Evolutionary conservation across 2,888 invertebrate genomes (phyloP), one percentile per base, ranked within the genome.

Genomic region (Dynastes maya): DNA sequence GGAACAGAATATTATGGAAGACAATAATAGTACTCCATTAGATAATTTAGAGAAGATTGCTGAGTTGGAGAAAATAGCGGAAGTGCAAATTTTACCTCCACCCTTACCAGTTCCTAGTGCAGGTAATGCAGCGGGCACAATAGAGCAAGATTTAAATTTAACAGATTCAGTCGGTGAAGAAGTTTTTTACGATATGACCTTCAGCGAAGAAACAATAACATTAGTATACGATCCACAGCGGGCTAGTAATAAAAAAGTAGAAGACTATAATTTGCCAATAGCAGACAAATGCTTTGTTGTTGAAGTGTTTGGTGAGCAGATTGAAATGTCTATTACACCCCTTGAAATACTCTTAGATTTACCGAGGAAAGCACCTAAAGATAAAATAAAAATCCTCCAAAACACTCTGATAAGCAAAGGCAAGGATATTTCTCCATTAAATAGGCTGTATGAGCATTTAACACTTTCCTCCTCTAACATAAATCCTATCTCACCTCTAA

Each of bases 271-370:
- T 79, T 80, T 81, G 6, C 78, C 76, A 13, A 74, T 84, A 67
- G 80, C 84, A 22, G 78, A 78, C 2, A 84, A 82, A 79, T 80
- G 77, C 64, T 82, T 85, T 49, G 80, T 81, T 9, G 86, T 84
- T 3, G 83, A 83, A 74, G 83, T 86, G 13, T 86, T 82, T 65
- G 78, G 85, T 8, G 85, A 86, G 27, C 83, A 81, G 70, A 79
- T 83, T 5, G 83, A 84, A 71, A 79, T 87, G 53, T 80, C 80
- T 53, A 80, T 83, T 70, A 82, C 85, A 5, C 82, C 84, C 11
- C 83, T 84, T 71, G 78, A 81, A 49, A 78, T 77, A 29, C 70
- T 58, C 13, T 72, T 86, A n/a, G 85, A 86, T 40, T 80, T 84
- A 13, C 78, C 82, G 27, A 63, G 67, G 29, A 68, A 45, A 9